Evolutionary conservation across 2,797 vertebrate genomes (phyloP), one percentile per base, ranked within the genome.

Genomic region (Dendrocincla tyrannina): DNA sequence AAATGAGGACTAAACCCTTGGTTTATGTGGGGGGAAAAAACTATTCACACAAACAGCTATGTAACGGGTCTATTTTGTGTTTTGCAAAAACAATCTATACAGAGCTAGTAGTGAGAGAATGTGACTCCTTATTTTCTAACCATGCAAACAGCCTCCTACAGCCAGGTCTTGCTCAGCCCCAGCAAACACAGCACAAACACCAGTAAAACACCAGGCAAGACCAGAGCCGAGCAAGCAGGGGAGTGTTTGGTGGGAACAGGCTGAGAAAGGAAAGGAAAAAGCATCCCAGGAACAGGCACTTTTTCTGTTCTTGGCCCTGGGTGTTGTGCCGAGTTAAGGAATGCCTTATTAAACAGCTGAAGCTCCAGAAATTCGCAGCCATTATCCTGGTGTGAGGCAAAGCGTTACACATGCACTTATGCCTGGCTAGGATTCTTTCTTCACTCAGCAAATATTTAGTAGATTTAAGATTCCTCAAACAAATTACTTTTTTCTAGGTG

Each of bases 311-410:
- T 83, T 83, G 91, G 82, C 85, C 83, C 67, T 32, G 47, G 66
- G 53, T 90, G 69, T 8, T 69, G 66, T 50, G 69, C 66, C 66
- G 62, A 76, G 44, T 17, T 67, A 44, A 84, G 55, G 19, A 85
- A 85, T 50, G 53, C 33, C 53, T 66, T 85, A 87, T 79, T 81
- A 88, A 84, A 74, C 56, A 91, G 78, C 44, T 88, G 79, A 94
- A 81, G 46, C 73, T 69, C 62, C 18, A 60, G n/a, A 90, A 91
- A 90, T 68, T 3, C 62, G 67, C 83, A 93, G 88, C 89, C 93
- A 74, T 80, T 87, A 85, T 25, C 78, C 47, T 28, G 44, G 47
- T 7, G 64, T 10, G 39, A 95, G 76, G 69, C 39, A 93, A 91
- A 95, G 64, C 0, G 4, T 55, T 86, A 83, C 79, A 69, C 28